These are phyloP conservation scores for Henricia sp. DNA, from an alignment of 53 echinoderm and acorn worm species.

Conservation along the genomic window DNA sequence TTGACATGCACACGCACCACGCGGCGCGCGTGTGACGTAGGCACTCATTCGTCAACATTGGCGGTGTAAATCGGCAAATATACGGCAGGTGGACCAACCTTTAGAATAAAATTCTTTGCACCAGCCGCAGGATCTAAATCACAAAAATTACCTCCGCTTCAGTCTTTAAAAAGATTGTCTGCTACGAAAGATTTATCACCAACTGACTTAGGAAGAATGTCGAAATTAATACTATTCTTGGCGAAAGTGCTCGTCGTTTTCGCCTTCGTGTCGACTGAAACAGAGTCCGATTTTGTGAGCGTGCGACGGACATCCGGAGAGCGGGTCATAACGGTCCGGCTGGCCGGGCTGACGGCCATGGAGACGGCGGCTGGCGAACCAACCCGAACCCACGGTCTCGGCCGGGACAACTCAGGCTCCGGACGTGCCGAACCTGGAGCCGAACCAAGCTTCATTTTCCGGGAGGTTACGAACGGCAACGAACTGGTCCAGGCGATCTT, in stretches of 20 bases:
- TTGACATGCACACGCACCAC: no score
- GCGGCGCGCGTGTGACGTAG: no score
- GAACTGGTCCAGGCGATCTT: constrained; percentile 30
- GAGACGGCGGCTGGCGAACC: constrained; percentile 54
- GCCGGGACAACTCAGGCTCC: no score
- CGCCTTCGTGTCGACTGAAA: not conserved
- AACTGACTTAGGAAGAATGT: not conserved
- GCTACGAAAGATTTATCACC: constrained; percentile 17
- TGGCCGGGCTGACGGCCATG: constrained; percentile 28
- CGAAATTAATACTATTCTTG: not conserved
- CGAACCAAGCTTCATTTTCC: constrained; percentile 41
- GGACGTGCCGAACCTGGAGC: no score
- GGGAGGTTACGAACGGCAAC: constrained; percentile 42
- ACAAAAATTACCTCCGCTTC: no score
- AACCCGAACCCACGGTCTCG: no score
- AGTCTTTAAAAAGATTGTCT: no score
- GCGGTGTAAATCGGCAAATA: no score
- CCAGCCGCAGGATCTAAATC: no score
- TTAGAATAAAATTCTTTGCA: no score
- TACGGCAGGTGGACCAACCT: no score
- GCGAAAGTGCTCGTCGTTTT: not conserved
- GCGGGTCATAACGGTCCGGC: constrained; percentile 22
- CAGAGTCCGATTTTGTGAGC: constrained; percentile 24
- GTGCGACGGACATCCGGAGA: constrained; percentile 47
- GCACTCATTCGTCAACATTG: no score